Conservation (phyloP, 2,797 vertebrate genomes). For the Serranus cabrilla region DNA sequence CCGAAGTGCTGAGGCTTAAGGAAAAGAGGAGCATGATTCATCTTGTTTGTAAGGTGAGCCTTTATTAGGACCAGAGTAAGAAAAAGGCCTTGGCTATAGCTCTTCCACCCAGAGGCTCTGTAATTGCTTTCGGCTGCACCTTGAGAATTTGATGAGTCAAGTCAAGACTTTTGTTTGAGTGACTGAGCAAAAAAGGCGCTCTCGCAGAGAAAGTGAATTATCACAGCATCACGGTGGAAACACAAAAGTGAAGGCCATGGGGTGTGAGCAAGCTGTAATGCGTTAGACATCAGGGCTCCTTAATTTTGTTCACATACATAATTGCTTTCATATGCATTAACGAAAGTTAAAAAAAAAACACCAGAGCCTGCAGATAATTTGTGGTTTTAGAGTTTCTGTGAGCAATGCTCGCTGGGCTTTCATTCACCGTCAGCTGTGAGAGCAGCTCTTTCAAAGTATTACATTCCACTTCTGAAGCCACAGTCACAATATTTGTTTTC, state of each 20-base stretch:
- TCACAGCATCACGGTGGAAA: constrained; percentile 56
- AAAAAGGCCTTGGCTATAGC: constrained; percentile 64
- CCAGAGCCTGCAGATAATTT: constrained; percentile 27
- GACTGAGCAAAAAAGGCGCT: constrained; percentile 65
- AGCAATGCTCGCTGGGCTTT: not conserved
- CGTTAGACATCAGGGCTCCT: constrained; percentile 52
- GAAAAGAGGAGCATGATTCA: constrained; percentile 79
- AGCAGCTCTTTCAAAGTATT: constrained; percentile 8
- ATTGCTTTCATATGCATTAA: constrained; percentile 61
- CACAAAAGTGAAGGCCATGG: constrained; percentile 50
- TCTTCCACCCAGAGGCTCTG: constrained; percentile 68
- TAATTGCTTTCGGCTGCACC: constrained; percentile 83
- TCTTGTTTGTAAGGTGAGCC: constrained; percentile 80
- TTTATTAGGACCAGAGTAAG: constrained; percentile 74
- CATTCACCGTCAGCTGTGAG: constrained; percentile 1
- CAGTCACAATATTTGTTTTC: constrained; percentile 38
- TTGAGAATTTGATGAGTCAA: constrained; percentile 83
- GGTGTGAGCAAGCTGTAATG: constrained; percentile 35
- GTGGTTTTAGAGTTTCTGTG: constrained; percentile 26
- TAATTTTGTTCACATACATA: constrained; percentile 45
- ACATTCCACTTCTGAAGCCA: constrained; percentile 16
- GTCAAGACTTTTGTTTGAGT: constrained; percentile 77
- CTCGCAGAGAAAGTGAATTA: constrained; percentile 65
- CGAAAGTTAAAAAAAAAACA: constrained; percentile 15
- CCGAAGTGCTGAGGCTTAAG: constrained; percentile 78